Conservation (phyloP, 2,113 vertebrate species). For the Theristicus caerulescens region DNA sequence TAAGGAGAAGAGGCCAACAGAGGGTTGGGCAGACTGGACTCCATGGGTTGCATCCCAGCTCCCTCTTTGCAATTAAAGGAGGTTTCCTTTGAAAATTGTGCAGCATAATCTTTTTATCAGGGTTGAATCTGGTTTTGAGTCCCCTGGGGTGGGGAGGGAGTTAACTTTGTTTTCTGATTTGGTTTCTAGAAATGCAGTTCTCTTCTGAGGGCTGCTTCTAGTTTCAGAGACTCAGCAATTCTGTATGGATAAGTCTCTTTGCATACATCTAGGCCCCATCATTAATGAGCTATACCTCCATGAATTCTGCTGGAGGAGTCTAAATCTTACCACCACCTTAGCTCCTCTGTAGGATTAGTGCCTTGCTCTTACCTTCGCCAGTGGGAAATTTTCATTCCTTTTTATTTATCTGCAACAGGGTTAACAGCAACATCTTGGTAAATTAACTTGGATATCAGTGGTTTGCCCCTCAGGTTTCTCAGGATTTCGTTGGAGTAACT, state of each 20-base stretch:
- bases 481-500: background rate
- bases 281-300: background rate
- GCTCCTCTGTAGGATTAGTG: background rate
- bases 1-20: background rate
- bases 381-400: background rate
- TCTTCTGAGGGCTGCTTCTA: background rate
- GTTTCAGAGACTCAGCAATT: background rate
- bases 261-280: no score
- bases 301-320: background rate
- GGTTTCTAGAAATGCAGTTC: background rate
- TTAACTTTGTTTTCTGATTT: background rate
- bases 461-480: fast-evolving
- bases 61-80: background rate
- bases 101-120: background rate
- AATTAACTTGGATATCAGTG: background rate
- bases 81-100: background rate
- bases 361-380: background rate
- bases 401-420: background rate
- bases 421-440: background rate
- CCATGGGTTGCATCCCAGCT: background rate
- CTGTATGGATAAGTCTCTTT: background rate
- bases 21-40: background rate
- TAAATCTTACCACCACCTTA: background rate
- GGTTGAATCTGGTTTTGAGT: background rate
- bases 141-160: no score